Percentiles rank a stretch among this genome's conserved stretches.
Evolutionary conservation across 1,140 invertebrate genomes (phyloP).

Genomic region (Ceratoteleas bidentatus): DNA sequence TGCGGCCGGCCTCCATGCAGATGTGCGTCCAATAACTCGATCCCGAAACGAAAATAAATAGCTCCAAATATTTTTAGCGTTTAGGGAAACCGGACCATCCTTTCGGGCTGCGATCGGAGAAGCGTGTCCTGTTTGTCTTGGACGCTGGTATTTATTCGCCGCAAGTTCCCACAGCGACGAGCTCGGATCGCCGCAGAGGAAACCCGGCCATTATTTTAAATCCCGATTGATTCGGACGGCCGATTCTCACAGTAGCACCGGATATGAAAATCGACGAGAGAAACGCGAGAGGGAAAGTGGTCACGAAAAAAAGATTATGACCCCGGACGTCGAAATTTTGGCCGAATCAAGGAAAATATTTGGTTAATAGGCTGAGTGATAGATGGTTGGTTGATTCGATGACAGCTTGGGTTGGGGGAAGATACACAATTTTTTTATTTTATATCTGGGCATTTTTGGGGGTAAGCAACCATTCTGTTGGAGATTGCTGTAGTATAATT

Average conservation of each 20-base stretch:
- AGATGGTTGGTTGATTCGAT: no score
- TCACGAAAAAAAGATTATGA: no score
- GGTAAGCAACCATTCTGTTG: no score
- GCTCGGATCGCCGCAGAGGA: background rate
- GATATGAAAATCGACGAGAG: conserved; percentile 56
- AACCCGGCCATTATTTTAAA: conserved; percentile 6
- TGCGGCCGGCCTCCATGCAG: conserved; percentile 39
- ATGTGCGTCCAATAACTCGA: conserved; percentile 43
- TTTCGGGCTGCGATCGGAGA: conserved; percentile 15
- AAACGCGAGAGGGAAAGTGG: no score
- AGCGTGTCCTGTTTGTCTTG: conserved; percentile 32
- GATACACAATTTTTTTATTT: no score
- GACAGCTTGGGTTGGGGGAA: no score
- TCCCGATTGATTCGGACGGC: background rate
- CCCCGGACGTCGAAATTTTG: no score
- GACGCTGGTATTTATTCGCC: background rate
- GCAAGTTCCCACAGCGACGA: no score
- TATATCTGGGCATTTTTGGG: no score
- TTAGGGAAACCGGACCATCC: conserved; percentile 20
- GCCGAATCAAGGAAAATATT: no score
- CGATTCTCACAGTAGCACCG: conserved; percentile 46
- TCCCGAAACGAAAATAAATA: conserved; percentile 45
- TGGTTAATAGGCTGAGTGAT: no score
- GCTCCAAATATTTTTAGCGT: conserved; percentile 46
- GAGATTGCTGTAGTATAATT: no score